Conservation (phyloP, 2,888 invertebrate genomes). For the Leucozona laternaria region DNA sequence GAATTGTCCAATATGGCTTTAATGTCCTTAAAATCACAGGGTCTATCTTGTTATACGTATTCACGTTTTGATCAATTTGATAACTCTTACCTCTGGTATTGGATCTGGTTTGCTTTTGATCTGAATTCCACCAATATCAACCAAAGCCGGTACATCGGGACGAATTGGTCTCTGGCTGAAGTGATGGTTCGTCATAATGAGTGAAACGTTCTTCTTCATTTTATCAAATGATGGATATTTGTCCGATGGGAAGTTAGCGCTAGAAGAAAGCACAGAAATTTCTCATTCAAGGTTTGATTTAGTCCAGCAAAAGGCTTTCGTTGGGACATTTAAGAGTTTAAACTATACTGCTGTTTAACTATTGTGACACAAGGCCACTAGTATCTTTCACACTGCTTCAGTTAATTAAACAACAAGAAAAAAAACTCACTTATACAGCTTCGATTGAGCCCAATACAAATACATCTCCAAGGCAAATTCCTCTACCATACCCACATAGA, state of each 20-base stretch:
- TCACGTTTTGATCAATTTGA: neutral
- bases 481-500: conserved; percentile 19
- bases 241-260: conserved; percentile 77
- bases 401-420: no score
- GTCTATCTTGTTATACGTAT: no score
- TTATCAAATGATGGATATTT: conserved; percentile 78
- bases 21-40: conserved; percentile 76
- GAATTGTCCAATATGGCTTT: conserved; percentile 78
- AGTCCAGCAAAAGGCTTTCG: no score
- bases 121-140: conserved; percentile 68
- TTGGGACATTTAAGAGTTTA: no score
- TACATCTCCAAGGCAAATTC: neutral
- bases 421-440: conserved; percentile 14
- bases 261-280: conserved; percentile 21
- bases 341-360: no score
- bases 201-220: conserved; percentile 78
- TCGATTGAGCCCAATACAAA: neutral
- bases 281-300: neutral
- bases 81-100: conserved; percentile 75
- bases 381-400: no score
- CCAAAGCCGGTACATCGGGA: conserved; percentile 78
- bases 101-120: conserved; percentile 77
- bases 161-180: conserved; percentile 78
- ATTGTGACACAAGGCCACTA: no score
- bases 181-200: conserved; percentile 78